These are phyloP conservation scores for Channallabes apus DNA, from an alignment of 2,797 vertebrate genomes.

Conservation along the genomic window DNA sequence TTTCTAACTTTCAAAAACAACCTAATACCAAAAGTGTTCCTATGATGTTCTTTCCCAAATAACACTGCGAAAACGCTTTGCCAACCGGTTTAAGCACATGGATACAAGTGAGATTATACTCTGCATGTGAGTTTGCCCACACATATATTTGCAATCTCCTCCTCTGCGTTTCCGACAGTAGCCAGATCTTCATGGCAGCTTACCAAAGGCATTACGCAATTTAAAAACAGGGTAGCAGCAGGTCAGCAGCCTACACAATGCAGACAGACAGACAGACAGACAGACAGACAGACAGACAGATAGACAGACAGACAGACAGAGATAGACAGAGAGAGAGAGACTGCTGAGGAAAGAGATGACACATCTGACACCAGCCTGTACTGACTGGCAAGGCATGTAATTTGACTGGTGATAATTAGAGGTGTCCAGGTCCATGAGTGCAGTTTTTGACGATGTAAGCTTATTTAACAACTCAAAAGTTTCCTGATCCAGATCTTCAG, in stretches of 20 bases:
- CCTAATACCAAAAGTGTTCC: no score
- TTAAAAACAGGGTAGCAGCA: conserved; percentile 32
- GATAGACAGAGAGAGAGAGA: conserved; percentile 25
- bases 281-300: not conserved
- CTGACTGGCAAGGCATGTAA: conserved; percentile 3
- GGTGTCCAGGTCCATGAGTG: conserved; percentile 12
- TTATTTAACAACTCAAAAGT: not conserved
- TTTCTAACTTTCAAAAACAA: no score
- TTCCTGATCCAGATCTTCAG: not conserved
- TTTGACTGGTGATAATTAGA: conserved; percentile 24
- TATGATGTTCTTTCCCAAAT: no score
- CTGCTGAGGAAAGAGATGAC: conserved; percentile 19
- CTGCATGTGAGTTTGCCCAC: conserved; percentile 33
- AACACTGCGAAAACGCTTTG: no score
- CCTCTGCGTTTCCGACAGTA: conserved; percentile 23
- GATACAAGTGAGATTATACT: conserved; percentile 2
- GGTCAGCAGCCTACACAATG: conserved; percentile 39
- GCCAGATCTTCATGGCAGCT: conserved; percentile 28
- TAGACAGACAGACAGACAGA: no score
- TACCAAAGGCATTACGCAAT: conserved; percentile 36
- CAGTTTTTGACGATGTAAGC: conserved; percentile 11
- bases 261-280: conserved; percentile 17
- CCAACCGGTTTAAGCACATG: conserved; percentile 5
- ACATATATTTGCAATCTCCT: conserved; percentile 10
- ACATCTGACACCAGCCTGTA: conserved; percentile 8